Evolutionary conservation across 2,113 vertebrate genomes (phyloP).

Genomic region (Vulpes ferrilata): DNA sequence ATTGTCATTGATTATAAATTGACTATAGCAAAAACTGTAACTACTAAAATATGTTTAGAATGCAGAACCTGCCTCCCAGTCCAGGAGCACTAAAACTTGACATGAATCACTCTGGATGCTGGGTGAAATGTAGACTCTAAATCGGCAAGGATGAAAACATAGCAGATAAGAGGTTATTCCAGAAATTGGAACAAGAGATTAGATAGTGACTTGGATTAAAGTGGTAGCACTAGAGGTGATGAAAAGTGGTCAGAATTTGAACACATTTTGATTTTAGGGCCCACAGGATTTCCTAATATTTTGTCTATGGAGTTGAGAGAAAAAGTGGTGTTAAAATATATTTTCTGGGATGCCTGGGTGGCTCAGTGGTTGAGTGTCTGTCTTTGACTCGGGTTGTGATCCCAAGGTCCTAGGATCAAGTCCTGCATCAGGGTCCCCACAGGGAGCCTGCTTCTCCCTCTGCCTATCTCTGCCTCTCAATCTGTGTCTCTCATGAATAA

Average conservation of each 20-base stretch:
- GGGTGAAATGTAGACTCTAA: not conserved
- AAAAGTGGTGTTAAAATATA: not conserved
- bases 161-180: not conserved
- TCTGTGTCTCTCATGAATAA: too few species aligned
- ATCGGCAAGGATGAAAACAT: not conserved
- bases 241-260: not conserved
- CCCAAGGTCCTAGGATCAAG: too few species aligned
- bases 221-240: not conserved
- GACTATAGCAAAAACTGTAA: not conserved
- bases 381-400: too few species aligned
- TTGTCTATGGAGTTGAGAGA: not conserved
- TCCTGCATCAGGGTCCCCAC: too few species aligned
- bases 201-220: not conserved
- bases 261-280: conserved; percentile 35
- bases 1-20: not conserved
- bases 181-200: not conserved
- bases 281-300: not conserved
- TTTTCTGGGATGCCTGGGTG: not conserved
- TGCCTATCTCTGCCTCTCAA: too few species aligned
- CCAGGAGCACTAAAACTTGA: not conserved
- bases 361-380: too few species aligned
- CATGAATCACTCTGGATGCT: not conserved
- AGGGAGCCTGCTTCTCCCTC: too few species aligned
- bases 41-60: not conserved
- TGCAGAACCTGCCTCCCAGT: fast-evolving